Evolutionary conservation across 2,797 vertebrate species (phyloP).

Genomic region (Lateolabrax maculatus): DNA sequence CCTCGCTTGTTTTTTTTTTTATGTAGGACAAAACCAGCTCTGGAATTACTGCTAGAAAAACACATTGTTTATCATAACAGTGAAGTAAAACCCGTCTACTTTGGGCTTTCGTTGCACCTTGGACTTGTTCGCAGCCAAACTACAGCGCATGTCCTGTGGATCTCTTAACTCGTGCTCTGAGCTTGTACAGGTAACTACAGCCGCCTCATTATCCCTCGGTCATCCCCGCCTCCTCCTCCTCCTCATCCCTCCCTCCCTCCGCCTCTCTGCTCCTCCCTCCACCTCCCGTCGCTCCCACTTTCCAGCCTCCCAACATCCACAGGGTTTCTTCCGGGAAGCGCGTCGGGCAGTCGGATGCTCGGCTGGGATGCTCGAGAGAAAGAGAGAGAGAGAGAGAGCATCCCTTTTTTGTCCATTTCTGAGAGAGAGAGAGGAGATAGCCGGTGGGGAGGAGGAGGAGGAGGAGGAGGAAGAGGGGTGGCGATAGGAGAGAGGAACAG

Average conservation of each 20-base stretch:
- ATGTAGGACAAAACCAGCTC: no score
- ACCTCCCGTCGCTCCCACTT: slow-evolving; percentile 47
- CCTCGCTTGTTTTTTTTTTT: no score
- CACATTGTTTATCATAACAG: neutral
- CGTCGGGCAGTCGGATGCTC: slow-evolving; percentile 67
- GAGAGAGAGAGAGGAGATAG: slow-evolving; percentile 55
- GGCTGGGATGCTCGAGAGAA: slow-evolving; percentile 78
- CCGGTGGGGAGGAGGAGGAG: slow-evolving; percentile 33
- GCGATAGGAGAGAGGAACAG: slow-evolving; percentile 70
- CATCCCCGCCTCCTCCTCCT: slow-evolving; percentile 54
- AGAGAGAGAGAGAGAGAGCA: slow-evolving; percentile 72
- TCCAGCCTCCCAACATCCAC: slow-evolving; percentile 60
- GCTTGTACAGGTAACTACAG: slow-evolving; percentile 60
- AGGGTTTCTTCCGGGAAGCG: slow-evolving; percentile 73
- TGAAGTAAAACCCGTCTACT: neutral
- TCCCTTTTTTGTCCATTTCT: slow-evolving; percentile 60
- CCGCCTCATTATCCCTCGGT: slow-evolving; percentile 48
- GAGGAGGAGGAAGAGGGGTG: slow-evolving; percentile 55
- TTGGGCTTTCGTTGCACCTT: neutral
- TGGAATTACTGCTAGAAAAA: no score
- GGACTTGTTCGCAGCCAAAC: neutral
- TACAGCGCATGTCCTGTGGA: neutral
- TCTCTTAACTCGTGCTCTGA: neutral
- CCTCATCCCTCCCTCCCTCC: slow-evolving; percentile 33
- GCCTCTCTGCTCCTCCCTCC: slow-evolving; percentile 45